Conservation (phyloP, 1,140 invertebrate species). For the Wiebesia pumilae region DNA sequence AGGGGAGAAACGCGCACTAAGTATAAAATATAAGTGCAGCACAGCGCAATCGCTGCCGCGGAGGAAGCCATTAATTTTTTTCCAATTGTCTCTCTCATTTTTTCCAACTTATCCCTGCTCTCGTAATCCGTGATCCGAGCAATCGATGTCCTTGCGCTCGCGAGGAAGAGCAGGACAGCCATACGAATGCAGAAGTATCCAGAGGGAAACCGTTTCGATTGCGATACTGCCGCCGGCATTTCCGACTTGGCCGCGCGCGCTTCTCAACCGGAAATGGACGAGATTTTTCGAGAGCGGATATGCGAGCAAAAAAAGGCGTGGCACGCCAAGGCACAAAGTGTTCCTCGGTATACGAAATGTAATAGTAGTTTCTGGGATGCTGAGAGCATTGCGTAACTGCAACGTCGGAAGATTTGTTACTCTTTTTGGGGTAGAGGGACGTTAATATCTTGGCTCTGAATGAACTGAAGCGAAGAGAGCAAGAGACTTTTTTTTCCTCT, state of each 20-base stretch:
- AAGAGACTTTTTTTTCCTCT: neutral
- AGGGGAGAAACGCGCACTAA: neutral
- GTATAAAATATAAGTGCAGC: neutral
- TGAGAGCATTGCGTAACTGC: slow-evolving; percentile 5
- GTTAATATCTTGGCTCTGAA: neutral
- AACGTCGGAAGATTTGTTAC: neutral
- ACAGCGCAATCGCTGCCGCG: neutral
- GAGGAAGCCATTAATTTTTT: slow-evolving; percentile 36
- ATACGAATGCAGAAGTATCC: too few relatives aligned
- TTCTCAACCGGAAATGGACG: slow-evolving; percentile 14
- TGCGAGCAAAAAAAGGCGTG: slow-evolving; percentile 16
- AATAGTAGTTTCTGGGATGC: neutral
- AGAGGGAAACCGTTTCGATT: neutral
- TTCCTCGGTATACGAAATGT: neutral
- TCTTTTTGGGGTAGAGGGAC: slow-evolving; percentile 7
- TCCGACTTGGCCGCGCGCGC: slow-evolving; percentile 9
- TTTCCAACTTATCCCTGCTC: neutral
- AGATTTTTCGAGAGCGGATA: slow-evolving; percentile 25
- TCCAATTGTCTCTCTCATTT: neutral
- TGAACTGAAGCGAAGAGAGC: neutral
- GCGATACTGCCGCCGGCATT: slow-evolving; percentile 8
- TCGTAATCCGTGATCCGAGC: neutral
- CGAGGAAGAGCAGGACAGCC: neutral
- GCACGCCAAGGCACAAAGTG: neutral
- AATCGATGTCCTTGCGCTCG: neutral